Base-by-base conservation (phyloP, 92 coral and sea anemone genomes). In the Chrysogorgia sp. region DNA sequence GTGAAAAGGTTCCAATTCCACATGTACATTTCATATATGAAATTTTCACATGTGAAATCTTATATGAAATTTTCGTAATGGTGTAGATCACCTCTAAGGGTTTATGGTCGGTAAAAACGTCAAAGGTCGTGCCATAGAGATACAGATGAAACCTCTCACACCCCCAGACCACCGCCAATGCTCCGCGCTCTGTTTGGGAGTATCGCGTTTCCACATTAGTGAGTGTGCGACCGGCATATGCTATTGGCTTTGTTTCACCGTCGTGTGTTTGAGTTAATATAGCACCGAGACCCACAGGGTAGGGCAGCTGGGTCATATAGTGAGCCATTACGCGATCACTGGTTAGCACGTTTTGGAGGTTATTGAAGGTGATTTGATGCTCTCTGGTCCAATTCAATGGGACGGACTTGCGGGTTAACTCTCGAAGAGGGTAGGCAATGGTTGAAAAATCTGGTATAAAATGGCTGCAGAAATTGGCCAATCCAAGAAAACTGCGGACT, bases 211-310 rank as follows among this genome's bases (percentile, higher is more conserved):
- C 53, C 53, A 47, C n/a, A 47, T 2, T 47, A 2, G n/a, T 47
- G 53, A 6, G 53, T n/a, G n/a, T n/a, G n/a, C n/a, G n/a, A n/a
- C n/a, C n/a, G n/a, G n/a, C n/a, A n/a, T n/a, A 47, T 2, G 53
- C 53, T 6, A 47, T 15, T 2, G 53, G 53, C n/a, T 47, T 47
- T 47, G n/a, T 47, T 47, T 47, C 53, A 15, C 53, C 53, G 10
- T 47, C n/a, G 2, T 15, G 53, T 6, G 53, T 47, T 15, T 47
- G 53, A 2, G 53, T 47, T 47, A 47, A 15, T 7, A 47, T 47
- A 6, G 83, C 83, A 65, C 77, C 77, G 1, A 79, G 58, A 4
- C 49, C 77, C 19, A 67, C 77, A 14, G 77, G 77, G 32, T 63
- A 49, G 14, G 83, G 77, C 29, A 58, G 30, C 13, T 76, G 22